Evolutionary conservation across 2,888 invertebrate species (phyloP).

Genomic region (Macrosiphum euphorbiae): DNA sequence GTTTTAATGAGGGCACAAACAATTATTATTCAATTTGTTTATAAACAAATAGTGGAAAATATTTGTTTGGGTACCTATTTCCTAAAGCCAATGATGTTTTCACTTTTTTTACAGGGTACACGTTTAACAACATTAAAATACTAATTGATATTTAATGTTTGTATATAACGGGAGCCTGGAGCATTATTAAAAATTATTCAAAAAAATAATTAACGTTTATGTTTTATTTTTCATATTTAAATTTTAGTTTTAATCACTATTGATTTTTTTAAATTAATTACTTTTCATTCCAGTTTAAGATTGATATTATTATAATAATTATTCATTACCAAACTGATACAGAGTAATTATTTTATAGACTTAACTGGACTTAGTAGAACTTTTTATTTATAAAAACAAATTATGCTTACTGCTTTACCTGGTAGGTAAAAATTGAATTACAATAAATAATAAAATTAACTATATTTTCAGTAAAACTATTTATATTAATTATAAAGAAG

Average conservation of each 20-base stretch:
- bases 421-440: too few relatives aligned
- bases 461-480: too few relatives aligned
- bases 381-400: too few relatives aligned
- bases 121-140: not conserved
- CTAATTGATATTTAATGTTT: slow-evolving; percentile 36
- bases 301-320: not conserved
- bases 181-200: not conserved
- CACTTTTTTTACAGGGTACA: not conserved
- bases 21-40: slow-evolving; percentile 12
- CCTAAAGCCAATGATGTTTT: not conserved
- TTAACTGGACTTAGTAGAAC: not conserved
- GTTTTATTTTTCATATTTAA: not conserved
- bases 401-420: too few relatives aligned
- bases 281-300: not conserved
- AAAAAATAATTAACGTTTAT: not conserved
- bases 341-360: not conserved
- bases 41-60: not conserved
- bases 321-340: not conserved
- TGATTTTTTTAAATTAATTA: not conserved
- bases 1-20: not conserved
- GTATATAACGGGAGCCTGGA: not conserved
- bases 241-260: not conserved
- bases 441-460: too few relatives aligned
- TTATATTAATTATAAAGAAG: not conserved
- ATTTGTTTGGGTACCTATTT: slow-evolving; percentile 10